Conservation (phyloP, 1,140 invertebrate genomes). For the Meloidogyne chitwoodi region DNA sequence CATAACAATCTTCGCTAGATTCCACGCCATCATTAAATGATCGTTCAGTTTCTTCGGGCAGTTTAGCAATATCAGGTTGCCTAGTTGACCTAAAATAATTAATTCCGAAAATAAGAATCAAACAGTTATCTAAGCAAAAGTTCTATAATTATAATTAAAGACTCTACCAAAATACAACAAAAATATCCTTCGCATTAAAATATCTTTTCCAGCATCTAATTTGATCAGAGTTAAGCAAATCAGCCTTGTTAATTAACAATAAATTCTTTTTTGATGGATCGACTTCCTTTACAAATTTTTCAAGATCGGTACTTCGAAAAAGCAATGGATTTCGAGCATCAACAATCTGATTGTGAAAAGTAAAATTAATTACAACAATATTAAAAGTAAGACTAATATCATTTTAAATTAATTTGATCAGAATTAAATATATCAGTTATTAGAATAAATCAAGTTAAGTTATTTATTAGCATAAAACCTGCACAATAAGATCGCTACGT, state of each 20-base stretch:
- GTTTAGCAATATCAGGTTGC: not conserved
- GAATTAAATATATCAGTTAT: too few species aligned
- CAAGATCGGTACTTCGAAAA: conserved; percentile 88
- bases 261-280: conserved; percentile 72
- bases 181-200: conserved; percentile 71
- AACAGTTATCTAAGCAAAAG: not conserved
- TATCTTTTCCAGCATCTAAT: conserved; percentile 80
- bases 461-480: conserved; percentile 27
- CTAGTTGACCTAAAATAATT: not conserved
- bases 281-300: conserved; percentile 83
- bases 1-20: not conserved
- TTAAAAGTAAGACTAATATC: too few species aligned
- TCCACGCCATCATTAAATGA: not conserved
- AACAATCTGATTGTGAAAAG: conserved; percentile 72
- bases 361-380: not conserved
- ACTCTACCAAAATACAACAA: conserved; percentile 72
- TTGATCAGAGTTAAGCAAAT: conserved; percentile 78
- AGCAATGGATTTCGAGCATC: conserved; percentile 93
- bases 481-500: conserved; percentile 85
- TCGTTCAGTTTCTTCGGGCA: not conserved
- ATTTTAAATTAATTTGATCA: too few species aligned
- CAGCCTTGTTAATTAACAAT: conserved; percentile 92
- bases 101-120: not conserved
- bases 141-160: conserved; percentile 15
- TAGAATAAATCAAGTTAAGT: too few species aligned